Evolutionary conservation across 2,113 vertebrate species (phyloP), one percentile per base, ranked within the genome.

Genomic region (Chloropsis cyanopogon): DNA sequence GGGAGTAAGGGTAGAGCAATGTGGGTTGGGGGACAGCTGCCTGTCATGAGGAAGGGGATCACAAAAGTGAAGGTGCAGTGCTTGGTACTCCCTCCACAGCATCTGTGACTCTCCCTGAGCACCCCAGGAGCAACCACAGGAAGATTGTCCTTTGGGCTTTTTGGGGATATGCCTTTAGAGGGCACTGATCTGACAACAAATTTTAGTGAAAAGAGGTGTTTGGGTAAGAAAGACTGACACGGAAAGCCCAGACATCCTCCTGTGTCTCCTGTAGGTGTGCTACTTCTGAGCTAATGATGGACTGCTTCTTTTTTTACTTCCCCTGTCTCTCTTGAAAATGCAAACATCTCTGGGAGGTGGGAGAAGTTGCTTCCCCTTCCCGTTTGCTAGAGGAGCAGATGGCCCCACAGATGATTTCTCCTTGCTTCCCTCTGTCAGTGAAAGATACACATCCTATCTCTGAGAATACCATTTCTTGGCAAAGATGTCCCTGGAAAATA

Each of bases 381-480:
- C 19, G 0, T 90, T 90, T 69, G 60, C 80, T 82, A 6, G 64
- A 64, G 76, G 31, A 97, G 60, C 95, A 97, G 93, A 94, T 88
- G 93, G 93, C 19, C 54, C 72, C 68, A 57, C 93, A 96, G 95
- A 86, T 93, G 88, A 90, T 68, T 78, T 60, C 73, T 88, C 56
- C 60, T 86, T 92, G 49, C 72, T 95, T 94, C 86, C 69, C 90
- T 96, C 94, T 95, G 72, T 95, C 20, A 15, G 76, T 86, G 88
- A 86, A 90, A 86, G 91, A 78, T 49, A 52, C 1, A 2, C 37
- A 94, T 52, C 68, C n/a, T 80, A 70, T 47, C 77, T 88, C 54
- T 60, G 80, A 90, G 91, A 81, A 92, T 71, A 92, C n/a, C 47
- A 64, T 73, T 93, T 86, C 64, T 96, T 95, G 92, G 82, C 94